Percentiles rank a stretch among this genome's conserved stretches.
Evolutionary conservation across 1,140 invertebrate genomes (phyloP).

Genomic region (Drosophila virilis): DNA sequence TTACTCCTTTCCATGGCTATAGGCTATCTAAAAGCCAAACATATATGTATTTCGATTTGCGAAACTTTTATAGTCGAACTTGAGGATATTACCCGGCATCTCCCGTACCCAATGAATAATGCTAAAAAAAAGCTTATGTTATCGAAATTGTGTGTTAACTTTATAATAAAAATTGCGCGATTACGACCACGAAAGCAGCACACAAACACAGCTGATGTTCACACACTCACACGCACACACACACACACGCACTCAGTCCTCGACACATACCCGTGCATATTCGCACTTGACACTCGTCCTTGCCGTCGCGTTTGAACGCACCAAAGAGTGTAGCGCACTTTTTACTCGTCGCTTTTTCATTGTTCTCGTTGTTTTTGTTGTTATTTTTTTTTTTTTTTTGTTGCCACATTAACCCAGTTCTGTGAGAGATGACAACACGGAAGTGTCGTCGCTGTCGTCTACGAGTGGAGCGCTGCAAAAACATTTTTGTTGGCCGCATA

Average conservation of each 20-base stretch:
- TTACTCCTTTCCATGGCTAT: no score
- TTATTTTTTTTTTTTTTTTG: constrained; percentile 48
- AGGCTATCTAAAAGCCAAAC: no score
- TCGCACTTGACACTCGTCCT: constrained; percentile 10
- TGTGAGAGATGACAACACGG: constrained; percentile 63
- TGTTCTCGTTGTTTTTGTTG: constrained; percentile 6
- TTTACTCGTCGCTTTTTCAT: not conserved
- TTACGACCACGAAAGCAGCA: no score
- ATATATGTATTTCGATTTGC: no score
- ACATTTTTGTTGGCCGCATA: constrained; percentile 56
- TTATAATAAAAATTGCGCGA: no score
- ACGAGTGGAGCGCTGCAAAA: constrained; percentile 43
- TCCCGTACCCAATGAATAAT: no score
- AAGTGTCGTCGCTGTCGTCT: constrained; percentile 65
- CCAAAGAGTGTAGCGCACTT: constrained; percentile 19
- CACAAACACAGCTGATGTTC: no score
- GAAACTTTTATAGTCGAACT: no score
- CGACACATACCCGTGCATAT: not conserved
- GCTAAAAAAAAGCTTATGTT: no score
- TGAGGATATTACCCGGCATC: no score
- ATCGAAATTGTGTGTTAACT: no score
- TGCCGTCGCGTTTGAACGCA: constrained; percentile 1
- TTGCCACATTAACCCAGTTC: constrained; percentile 72
- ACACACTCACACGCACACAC: not conserved
- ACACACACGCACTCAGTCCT: not conserved